Base-by-base conservation (phyloP, 2,888 invertebrate genomes). In the Biston betularia region DNA sequence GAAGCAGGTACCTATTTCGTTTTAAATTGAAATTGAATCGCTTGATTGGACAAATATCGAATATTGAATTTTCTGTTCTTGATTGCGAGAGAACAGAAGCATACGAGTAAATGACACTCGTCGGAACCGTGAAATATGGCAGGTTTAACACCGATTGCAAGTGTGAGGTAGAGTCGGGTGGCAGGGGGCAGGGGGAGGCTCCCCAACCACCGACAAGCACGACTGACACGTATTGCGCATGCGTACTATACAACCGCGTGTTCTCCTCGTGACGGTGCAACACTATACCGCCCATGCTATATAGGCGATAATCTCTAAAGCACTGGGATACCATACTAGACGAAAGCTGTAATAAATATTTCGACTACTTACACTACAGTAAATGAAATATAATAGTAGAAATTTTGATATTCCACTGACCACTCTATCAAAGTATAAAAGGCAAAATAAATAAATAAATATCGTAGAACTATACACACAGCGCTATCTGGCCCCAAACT, bases 221-320 rank as follows among this genome's bases (percentile, higher is more conserved):
- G 68, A 60, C 71, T 63, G 70, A 63, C 72, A 60, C 69, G 74
- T 72, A 82, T 69, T 65, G 82, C 93, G 92, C 93, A 89, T 85
- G 92, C 91, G 89, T 88, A 87, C 84, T 83, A 83, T 84, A 85
- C 81, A 71, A 76, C 88, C 85, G 86, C 92, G 88, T 92, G 90
- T 81, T 88, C 82, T 83, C 89, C 91, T 90, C 92, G 92, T 92
- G 89, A 76, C 77, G 79, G 73, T 79, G 76, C 81, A 75, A 77
- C 77, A 77, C 73, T 68, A 74, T 73, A 72, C 71, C 71, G 70
- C 68, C 40, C 14, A 14, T 38, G 8, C 15, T 9, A 8, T n/a
- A 12, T 2, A 42, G 1, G n/a, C n/a, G 6, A n/a, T 12, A 12
- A 42, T 12, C 12, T 24, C 3, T 24, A 24, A 24, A 6, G n/a